Conservation (phyloP, 2,113 vertebrate genomes). For the Lipophrys pholis region DNA sequence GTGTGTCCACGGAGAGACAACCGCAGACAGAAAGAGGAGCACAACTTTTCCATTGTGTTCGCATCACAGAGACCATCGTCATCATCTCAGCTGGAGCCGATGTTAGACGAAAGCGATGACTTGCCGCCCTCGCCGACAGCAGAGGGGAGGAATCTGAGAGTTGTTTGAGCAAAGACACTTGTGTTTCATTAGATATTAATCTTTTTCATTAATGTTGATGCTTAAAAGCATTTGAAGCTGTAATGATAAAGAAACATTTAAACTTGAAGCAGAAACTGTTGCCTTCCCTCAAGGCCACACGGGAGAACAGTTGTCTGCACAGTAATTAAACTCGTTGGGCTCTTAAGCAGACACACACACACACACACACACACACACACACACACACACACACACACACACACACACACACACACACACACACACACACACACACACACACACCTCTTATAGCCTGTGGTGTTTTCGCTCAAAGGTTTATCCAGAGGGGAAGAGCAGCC, state of each 20-base stretch:
- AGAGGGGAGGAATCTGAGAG: background rate
- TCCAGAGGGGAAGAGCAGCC: slow-evolving; percentile 61
- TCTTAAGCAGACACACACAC: slow-evolving; percentile 69
- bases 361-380: too few species aligned
- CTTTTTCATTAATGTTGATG: slow-evolving; percentile 30
- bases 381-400: too few species aligned
- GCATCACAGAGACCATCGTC: slow-evolving; percentile 53
- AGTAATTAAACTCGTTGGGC: slow-evolving; percentile 73
- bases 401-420: too few species aligned
- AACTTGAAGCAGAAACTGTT: slow-evolving; percentile 40
- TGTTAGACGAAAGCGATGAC: slow-evolving; percentile 3
- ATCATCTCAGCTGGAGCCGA: slow-evolving; percentile 5
- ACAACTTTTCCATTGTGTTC: slow-evolving; percentile 48
- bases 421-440: too few species aligned
- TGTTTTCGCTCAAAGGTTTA: slow-evolving; percentile 66
- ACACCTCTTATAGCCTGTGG: slow-evolving; percentile 60
- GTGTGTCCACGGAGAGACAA: slow-evolving; percentile 49
- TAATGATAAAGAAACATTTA: slow-evolving; percentile 63
- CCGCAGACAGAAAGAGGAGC: slow-evolving; percentile 55
- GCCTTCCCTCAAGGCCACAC: slow-evolving; percentile 68
- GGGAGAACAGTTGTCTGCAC: slow-evolving; percentile 68
- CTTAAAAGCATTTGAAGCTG: slow-evolving; percentile 49
- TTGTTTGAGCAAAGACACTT: slow-evolving; percentile 34
- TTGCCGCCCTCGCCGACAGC: background rate
- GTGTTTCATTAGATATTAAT: slow-evolving; percentile 30